These are phyloP conservation scores for Arenaria interpres DNA, from an alignment of 2,113 vertebrate genomes.

Conservation along the genomic window DNA sequence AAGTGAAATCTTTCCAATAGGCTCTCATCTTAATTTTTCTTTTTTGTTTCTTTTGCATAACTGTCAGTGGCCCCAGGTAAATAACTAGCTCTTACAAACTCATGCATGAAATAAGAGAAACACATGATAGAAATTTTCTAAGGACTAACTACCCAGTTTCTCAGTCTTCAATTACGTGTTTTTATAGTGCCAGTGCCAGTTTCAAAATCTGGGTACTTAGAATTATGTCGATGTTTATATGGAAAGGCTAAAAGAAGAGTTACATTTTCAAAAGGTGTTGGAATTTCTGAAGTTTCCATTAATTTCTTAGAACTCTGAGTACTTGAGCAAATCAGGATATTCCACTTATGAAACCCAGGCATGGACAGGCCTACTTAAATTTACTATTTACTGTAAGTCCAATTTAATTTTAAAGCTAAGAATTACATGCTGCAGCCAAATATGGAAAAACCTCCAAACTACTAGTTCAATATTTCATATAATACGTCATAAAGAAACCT, in stretches of 20 bases:
- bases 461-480: not conserved
- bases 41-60: not conserved
- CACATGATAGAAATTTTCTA: not conserved
- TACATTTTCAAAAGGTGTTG: not conserved
- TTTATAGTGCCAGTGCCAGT: not conserved
- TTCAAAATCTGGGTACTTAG: not conserved
- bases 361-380: not conserved
- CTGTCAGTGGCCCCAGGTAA: not conserved
- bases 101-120: not conserved
- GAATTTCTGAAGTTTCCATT: not conserved
- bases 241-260: not conserved
- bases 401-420: not conserved
- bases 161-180: not conserved
- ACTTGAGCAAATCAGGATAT: not conserved
- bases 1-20: not conserved
- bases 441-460: not conserved
- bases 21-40: not conserved
- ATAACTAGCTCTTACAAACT: not conserved
- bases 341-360: not conserved
- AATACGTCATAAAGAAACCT: not conserved
- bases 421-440: not conserved
- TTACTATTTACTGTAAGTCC: not conserved
- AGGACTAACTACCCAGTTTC: not conserved
- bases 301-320: not conserved
- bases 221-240: not conserved